Base-by-base conservation (phyloP, 2,797 vertebrate species). In the Sphaeramia orbicularis region DNA sequence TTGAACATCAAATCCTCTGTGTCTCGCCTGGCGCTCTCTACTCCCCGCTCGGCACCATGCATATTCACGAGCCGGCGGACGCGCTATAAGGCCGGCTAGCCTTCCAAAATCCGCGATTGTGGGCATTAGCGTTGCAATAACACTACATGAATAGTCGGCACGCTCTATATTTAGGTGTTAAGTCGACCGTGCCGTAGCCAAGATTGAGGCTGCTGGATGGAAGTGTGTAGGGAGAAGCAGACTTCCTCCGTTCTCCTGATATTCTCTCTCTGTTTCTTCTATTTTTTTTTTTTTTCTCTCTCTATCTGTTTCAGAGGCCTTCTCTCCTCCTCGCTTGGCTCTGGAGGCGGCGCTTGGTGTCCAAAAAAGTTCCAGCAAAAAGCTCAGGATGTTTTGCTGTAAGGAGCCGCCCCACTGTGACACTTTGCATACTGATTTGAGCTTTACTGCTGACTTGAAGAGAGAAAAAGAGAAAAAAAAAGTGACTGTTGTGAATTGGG, bases 1-100 rank as follows among this genome's bases (percentile, higher is more conserved):
- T 94, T 94, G 93, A 92, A 94, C 91, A 93, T 93, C 92, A 94
- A 94, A 93, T 94, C 92, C 93, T 91, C 86, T 87, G 90, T 86
- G 91, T 92, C 92, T 88, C 68, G 80, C 80, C 83, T 87, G 86
- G 78, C 59, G 65, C 86, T 89, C 83, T 88, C 85, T 91, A 78
- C 73, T 84, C 70, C 67, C 79, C 41, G 57, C 89, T 81, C 77
- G 54, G 71, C 78, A 66, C 78, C 80, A 92, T 93, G 89, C 92
- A 94, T 93, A 93, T 93, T 93, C 91, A 94, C 85, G 68, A 93
- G 88, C 74, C 76, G 50, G 58, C 75, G 41, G 85, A 76, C 52
- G 74, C 21, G 59, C 86, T 86, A 59, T 80, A 66, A 80, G 88
- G 84, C 88, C 49, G 64, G 59, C 70, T 89, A 78, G 81, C 74